Conservation (phyloP, 2,113 vertebrate genomes). For the Xerus inauris region DNA sequence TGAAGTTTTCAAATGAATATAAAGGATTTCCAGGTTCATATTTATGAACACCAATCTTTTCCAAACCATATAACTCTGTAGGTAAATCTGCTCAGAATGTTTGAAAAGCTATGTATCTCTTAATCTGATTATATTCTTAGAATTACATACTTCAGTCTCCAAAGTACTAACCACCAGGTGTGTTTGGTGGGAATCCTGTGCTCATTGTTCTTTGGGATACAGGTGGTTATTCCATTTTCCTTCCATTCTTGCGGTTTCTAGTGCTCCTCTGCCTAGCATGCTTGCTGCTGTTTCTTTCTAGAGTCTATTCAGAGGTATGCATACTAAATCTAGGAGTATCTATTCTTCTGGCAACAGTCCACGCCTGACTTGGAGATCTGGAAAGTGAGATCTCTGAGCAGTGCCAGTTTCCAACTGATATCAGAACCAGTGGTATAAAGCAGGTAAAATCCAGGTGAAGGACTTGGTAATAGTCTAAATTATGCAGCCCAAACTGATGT, state of each 20-base stretch:
- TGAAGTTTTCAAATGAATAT: conserved; percentile 23
- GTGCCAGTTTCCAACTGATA: neutral
- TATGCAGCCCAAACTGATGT: neutral
- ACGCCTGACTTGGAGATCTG: neutral
- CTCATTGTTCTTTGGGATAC: neutral
- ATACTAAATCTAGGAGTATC: neutral
- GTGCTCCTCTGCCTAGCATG: neutral
- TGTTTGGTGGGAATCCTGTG: neutral
- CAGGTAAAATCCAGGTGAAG: neutral
- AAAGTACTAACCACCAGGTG: neutral
- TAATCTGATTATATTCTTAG: neutral
- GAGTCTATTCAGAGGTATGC: neutral
- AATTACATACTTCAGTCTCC: neutral
- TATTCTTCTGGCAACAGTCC: neutral
- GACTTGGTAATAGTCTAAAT: neutral
- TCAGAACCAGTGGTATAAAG: neutral
- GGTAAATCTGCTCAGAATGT: neutral
- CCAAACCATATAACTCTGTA: neutral
- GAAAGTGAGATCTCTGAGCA: neutral
- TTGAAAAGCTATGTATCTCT: conserved; percentile 22
- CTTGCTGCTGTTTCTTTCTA: neutral
- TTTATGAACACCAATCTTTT: neutral
- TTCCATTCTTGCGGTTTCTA: neutral
- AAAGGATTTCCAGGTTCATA: conserved; percentile 27
- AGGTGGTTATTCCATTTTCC: neutral